phyloP scores from a whole-genome alignment of 2,797 vertebrate genomes.

The Hybognathus amarus region DNA sequence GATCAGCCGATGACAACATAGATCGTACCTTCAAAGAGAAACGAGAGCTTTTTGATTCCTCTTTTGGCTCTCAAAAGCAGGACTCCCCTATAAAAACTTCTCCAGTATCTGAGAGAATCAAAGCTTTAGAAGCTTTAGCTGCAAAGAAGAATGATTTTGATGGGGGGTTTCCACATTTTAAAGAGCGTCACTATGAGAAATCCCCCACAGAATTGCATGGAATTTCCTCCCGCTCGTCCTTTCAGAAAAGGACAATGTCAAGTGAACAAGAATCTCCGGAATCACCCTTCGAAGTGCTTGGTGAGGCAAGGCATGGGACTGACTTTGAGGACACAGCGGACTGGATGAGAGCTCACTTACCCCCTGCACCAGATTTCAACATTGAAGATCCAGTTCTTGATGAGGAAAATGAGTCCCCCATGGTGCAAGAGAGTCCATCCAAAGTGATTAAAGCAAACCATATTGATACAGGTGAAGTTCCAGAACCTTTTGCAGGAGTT shows the following conservation, averaged over 20 bases:
- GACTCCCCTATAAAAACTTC: constrained; percentile 74
- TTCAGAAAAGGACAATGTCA: constrained; percentile 67
- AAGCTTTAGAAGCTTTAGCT: constrained; percentile 78
- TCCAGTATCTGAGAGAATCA: constrained; percentile 81
- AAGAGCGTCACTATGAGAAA: constrained; percentile 78
- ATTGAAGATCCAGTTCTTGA: constrained; percentile 60
- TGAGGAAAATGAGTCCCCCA: constrained; percentile 57
- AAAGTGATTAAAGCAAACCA: constrained; percentile 61
- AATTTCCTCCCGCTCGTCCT: constrained; percentile 40
- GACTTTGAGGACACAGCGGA: constrained; percentile 85
- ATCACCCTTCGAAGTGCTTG: constrained; percentile 89
- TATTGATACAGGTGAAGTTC: constrained; percentile 53
- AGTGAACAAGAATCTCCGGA: constrained; percentile 82
- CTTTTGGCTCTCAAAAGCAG: constrained; percentile 49
- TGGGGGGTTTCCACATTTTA: constrained; percentile 72
- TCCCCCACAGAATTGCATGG: constrained; percentile 62
- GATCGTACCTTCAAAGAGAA: constrained; percentile 63
- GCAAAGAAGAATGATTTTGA: constrained; percentile 78
- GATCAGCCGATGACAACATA: constrained; percentile 65
- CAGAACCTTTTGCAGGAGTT: constrained; percentile 68
- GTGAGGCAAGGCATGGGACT: constrained; percentile 74
- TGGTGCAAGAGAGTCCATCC: constrained; percentile 49
- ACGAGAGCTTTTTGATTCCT: constrained; percentile 55
- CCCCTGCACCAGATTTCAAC: constrained; percentile 76
- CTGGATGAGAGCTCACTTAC: constrained; percentile 81